phyloP scores from a whole-genome alignment of 2,888 invertebrate species.

The Cabera pusaria region DNA sequence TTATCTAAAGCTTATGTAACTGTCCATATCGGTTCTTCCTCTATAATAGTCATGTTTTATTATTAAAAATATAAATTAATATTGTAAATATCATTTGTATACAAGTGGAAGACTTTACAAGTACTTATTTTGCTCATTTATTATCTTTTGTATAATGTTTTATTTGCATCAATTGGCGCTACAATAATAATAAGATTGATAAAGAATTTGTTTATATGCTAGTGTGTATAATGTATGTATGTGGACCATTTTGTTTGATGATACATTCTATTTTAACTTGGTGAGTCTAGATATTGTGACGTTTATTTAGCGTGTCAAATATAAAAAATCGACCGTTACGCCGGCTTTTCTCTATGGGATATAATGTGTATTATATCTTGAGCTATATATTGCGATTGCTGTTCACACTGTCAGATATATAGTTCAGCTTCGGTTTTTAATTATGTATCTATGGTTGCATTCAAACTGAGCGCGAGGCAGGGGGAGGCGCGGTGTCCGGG shows the following conservation, averaged over 20 bases:
- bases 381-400: no score
- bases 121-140: conserved; percentile 26
- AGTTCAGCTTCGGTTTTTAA: no score
- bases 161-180: conserved; percentile 12
- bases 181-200: conserved; percentile 24
- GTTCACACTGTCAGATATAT: no score
- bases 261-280: no score
- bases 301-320: no score
- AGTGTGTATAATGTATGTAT: not conserved
- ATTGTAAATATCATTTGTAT: conserved; percentile 15
- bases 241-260: conserved; percentile 24
- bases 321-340: no score
- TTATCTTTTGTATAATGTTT: not conserved
- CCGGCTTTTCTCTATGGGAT: no score
- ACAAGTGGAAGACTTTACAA: conserved; percentile 24
- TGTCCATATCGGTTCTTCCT: conserved; percentile 4
- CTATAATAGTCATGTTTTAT: conserved; percentile 6
- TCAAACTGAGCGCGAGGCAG: no score
- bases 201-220: not conserved
- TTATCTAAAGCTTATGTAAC: conserved; percentile 65
- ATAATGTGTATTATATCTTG: no score
- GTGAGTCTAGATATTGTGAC: no score
- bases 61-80: conserved; percentile 2
- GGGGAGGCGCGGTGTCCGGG: no score
- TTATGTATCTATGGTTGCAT: no score